phyloP scores from a whole-genome alignment of 37 sponge, comb jelly and placozoan species.

The Agelas oroides region DNA sequence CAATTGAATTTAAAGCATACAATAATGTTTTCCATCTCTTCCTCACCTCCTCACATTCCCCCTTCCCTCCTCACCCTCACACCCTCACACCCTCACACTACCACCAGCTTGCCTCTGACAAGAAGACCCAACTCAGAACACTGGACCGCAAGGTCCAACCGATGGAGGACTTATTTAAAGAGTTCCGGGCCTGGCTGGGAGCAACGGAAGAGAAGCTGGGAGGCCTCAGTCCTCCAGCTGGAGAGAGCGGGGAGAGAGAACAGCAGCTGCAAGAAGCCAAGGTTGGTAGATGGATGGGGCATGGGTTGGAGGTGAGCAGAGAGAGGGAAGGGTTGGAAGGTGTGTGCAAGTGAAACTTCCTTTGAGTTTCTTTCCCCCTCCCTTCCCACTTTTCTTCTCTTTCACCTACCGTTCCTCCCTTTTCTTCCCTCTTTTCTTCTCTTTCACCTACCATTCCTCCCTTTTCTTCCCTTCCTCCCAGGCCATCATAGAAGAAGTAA shows the following conservation, averaged over 20 bases:
- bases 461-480: neutral
- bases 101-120: conserved; percentile 21
- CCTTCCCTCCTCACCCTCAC: no score
- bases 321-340: no score
- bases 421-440: no score
- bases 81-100: no score
- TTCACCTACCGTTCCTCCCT: neutral
- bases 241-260: conserved; percentile 11
- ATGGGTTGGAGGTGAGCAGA: no score
- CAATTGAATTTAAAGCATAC: no score
- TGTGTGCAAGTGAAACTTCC: no score
- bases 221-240: conserved; percentile 15
- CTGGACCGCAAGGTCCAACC: conserved; percentile 45
- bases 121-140: conserved; percentile 18
- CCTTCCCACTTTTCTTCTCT: no score
- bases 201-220: neutral
- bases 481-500: conserved; percentile 16
- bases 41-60: no score
- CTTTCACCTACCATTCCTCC: neutral
- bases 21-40: neutral
- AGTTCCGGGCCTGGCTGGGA: conserved; percentile 41
- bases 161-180: conserved; percentile 56
- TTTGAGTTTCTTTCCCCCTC: no score
- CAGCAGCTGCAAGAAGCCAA: conserved; percentile 14
- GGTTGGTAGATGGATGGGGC: neutral